These are phyloP conservation scores for Entomyzon cyanotis DNA, from an alignment of 2,113 vertebrate species.

Conservation along the genomic window DNA sequence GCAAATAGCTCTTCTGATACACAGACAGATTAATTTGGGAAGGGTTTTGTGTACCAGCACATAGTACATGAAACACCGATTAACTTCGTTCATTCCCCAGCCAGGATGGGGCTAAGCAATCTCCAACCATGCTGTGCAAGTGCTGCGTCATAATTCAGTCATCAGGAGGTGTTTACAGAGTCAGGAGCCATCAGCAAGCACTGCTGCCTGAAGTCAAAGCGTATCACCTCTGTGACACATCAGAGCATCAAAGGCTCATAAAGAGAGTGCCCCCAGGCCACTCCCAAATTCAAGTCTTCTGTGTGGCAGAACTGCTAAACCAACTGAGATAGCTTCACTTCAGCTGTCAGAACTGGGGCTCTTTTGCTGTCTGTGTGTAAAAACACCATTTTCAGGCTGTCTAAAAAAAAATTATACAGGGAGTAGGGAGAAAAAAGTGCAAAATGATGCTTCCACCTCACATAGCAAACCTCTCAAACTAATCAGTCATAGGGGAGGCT, in stretches of 20 bases:
- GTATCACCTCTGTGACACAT: conserved; percentile 60
- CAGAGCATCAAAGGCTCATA: conserved; percentile 53
- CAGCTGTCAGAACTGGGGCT: conserved; percentile 55
- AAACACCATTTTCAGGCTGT: conserved; percentile 53
- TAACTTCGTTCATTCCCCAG: not conserved
- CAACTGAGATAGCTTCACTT: conserved; percentile 45
- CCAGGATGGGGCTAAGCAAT: not conserved
- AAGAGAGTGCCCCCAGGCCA: conserved; percentile 59
- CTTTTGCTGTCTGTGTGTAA: conserved; percentile 53
- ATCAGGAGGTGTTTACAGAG: conserved; percentile 29
- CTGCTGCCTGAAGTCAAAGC: conserved; percentile 40
- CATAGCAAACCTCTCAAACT: conserved; percentile 69
- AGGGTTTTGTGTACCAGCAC: not conserved
- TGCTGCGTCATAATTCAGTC: conserved; percentile 49
- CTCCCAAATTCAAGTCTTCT: conserved; percentile 57
- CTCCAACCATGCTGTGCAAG: not conserved
- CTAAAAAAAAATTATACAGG: not conserved
- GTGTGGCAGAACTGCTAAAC: conserved; percentile 20
- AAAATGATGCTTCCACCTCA: conserved; percentile 51
- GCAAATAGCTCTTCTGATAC: not conserved
- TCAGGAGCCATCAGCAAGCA: not conserved
- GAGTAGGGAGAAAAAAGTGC: not conserved
- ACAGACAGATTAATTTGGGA: not conserved
- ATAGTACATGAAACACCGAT: not conserved
- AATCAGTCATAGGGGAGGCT: conserved; percentile 71